Evolutionary conservation across 2,113 vertebrate species (phyloP).

Genomic region (Psettodes erumei): DNA sequence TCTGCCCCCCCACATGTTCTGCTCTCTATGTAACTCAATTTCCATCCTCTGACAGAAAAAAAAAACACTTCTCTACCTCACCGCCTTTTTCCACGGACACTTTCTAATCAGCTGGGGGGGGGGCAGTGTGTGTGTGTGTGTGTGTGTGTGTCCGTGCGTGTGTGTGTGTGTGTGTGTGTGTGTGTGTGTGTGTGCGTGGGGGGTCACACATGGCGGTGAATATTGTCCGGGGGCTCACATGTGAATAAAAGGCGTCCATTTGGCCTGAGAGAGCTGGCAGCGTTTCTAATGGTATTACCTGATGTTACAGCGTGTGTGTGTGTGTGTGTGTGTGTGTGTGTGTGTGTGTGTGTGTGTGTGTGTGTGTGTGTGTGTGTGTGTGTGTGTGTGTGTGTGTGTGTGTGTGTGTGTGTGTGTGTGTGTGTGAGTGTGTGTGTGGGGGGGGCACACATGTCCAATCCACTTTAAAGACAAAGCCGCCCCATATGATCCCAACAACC

Average conservation of each 20-base stretch:
- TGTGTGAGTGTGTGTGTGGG: no score
- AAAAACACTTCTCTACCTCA: background rate
- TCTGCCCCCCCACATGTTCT: slow-evolving; percentile 46
- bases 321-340: background rate
- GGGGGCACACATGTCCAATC: no score
- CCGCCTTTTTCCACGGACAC: slow-evolving; percentile 17
- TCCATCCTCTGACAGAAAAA: slow-evolving; percentile 42
- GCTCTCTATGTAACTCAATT: slow-evolving; percentile 36
- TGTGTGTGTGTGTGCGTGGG: background rate
- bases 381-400: no score
- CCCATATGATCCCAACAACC: no score
- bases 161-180: background rate
- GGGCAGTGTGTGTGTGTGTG: background rate
- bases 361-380: no score
- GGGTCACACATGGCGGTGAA: slow-evolving; percentile 55
- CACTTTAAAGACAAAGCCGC: no score
- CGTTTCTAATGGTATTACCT: slow-evolving; percentile 71
- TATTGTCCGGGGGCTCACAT: slow-evolving; percentile 62
- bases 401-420: no score
- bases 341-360: no score
- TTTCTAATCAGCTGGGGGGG: no score
- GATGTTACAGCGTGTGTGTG: background rate
- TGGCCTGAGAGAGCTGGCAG: slow-evolving; percentile 66
- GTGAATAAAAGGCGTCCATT: slow-evolving; percentile 72
- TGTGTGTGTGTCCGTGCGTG: background rate